Evolutionary conservation across 1,140 invertebrate genomes (phyloP), one percentile per base, ranked within the genome.

Genomic region (Tenebrio molitor): DNA sequence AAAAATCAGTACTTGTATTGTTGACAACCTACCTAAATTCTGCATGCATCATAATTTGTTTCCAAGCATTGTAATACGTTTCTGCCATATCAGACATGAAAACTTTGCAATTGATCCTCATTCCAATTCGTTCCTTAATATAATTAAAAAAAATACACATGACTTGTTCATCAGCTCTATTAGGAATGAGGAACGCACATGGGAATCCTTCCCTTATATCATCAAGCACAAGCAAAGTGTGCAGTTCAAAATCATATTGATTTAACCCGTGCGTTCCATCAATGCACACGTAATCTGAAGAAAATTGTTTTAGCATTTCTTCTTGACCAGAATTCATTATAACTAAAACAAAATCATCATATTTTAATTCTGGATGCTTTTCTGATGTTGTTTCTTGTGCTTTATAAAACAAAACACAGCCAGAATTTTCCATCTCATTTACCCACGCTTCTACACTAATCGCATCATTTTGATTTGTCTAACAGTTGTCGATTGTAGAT

Each of bases 51-150:
- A 76, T 76, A 4, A 72, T 34, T 15, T 58, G 17, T 16, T 36
- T 17, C 72, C 73, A 74, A 12, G 69, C 64, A 66, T 74, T 74
- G 42, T 44, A 76, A 19, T 12, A 69, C 3, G n/a, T 36, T 0
- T 76, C 44, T 0, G 46, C 58, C 66, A 74, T 69, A 19, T 72
- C 72, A n/a, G 69, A 65, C 66, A 69, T 76, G 12, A 76, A 76
- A 8, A 70, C 63, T 34, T 53, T 17, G 1, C 66, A 66, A 12
- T 5, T 67, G 12, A 74, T 34, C 12, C 14, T 16, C 15, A n/a
- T n/a, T 71, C 63, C 65, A 17, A 71, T 39, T 2, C 17, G 15
- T 41, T 76, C 34, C 19, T 64, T 69, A 33, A 74, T n/a, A 42
- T 12, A 65, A 2, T 6, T 34, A 1, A 70, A 70, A 68, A 75